Percentiles rank a stretch among this genome's conserved stretches.
These are phyloP conservation scores for Probosciger aterrimus DNA, from an alignment of 2,113 vertebrate species.

Conservation along the genomic window DNA sequence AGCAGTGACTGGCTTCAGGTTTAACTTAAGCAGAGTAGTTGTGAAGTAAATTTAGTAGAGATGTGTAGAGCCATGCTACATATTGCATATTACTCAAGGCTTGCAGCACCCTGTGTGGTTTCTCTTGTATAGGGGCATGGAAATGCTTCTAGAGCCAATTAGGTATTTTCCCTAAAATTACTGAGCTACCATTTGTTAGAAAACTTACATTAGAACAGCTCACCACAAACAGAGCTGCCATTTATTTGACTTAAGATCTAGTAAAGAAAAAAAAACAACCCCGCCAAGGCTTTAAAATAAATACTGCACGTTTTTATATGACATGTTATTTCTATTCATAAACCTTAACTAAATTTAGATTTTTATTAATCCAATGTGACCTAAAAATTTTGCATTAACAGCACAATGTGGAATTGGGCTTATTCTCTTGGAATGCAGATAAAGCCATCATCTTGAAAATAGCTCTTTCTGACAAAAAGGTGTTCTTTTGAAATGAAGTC, in stretches of 20 bases:
- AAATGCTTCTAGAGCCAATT: background rate
- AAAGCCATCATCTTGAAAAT: slow-evolving; percentile 97
- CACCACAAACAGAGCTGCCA: background rate
- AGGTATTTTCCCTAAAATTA: background rate
- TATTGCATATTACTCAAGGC: background rate
- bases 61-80: background rate
- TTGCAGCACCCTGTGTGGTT: background rate
- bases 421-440: slow-evolving; percentile 87
- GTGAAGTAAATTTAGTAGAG: background rate
- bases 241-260: slow-evolving; percentile 46
- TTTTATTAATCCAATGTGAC: slow-evolving; percentile 82
- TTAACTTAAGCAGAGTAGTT: background rate
- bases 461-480: slow-evolving; percentile 90
- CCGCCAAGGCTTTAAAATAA: slow-evolving; percentile 70
- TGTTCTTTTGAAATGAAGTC: slow-evolving; percentile 92
- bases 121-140: background rate
- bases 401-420: slow-evolving; percentile 87
- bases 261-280: slow-evolving; percentile 54
- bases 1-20: background rate
- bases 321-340: slow-evolving; percentile 77
- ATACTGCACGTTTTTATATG: slow-evolving; percentile 65
- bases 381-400: slow-evolving; percentile 89
- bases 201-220: background rate
- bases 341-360: slow-evolving; percentile 77
- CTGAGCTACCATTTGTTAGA: background rate